Base-by-base conservation (phyloP, 92 coral and sea anemone genomes). In the Parazoanthus darwini region DNA sequence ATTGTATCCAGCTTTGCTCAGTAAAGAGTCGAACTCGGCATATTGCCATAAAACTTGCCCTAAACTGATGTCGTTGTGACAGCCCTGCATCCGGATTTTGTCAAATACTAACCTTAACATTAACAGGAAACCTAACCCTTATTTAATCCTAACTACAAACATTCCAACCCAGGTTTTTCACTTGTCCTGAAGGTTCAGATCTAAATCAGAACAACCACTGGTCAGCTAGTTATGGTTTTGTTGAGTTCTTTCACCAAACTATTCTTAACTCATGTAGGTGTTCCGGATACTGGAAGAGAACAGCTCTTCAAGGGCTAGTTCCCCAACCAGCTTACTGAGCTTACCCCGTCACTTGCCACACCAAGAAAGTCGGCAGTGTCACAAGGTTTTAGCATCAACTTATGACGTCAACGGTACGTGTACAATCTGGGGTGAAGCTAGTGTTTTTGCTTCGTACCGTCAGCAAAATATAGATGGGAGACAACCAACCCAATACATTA, bases 381-480 rank as follows among this genome's bases (percentile, higher is more conserved):
- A 76, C 10, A 76, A 76, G 54, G 80, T 76, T 39, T 36, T 76
- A 44, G 26, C 50, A 11, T 39, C 46, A 39, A 39, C 9, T 38
- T 20, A n/a, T 37, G 46, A 76, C 46, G n/a, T 76, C 43, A 76
- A 76, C 80, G 80, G 80, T 76, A 76, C 48, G 80, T 76, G 46
- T 5, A 16, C 51, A 18, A 44, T 39, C 8, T 37, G 37, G 46
- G 1, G n/a, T 5, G 25, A 42, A 74, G 48, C 20, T 26, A 8
- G 6, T 8, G 18, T 13, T 5, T 37, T 29, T 13, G 10, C 18
- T 15, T 72, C 38, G 2, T 33, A 72, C 43, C 15, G 35, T n/a
- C 59, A 54, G 18, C 59, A 14, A 54, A 54, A 54, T 54, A 54
- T 54, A 54, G 18, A 54, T 54, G 9, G 59, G 18, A 2, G 9